A percentile compares a stretch with the other conserved stretches of the same genome.
Evolutionary conservation across 1,140 invertebrate species (phyloP).

Genomic region (Drosophila auraria): DNA sequence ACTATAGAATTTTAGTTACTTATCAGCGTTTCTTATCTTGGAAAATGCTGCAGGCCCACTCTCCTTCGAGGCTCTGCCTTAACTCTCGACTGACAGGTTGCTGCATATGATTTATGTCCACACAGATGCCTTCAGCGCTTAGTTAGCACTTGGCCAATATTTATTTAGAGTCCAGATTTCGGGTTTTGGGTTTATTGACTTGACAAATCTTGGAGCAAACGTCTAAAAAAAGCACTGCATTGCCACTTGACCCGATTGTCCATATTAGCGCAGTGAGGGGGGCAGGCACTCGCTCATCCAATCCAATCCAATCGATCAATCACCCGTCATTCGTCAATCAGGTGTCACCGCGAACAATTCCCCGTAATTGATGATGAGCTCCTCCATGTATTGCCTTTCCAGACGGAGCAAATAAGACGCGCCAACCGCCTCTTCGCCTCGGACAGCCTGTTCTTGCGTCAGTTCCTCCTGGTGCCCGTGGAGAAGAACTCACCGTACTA

Average conservation of each 20-base stretch:
- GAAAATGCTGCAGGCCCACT: conserved; percentile 52
- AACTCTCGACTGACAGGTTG: conserved; percentile 42
- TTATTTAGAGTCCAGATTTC: conserved; percentile 33
- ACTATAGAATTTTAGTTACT: conserved; percentile 19
- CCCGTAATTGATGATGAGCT: conserved; percentile 64
- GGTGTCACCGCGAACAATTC: conserved; percentile 46
- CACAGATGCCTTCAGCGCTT: conserved; percentile 21
- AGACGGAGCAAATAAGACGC: conserved; percentile 96
- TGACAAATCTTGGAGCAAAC: conserved; percentile 7
- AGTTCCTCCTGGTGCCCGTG: conserved; percentile 92
- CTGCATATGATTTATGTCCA: conserved; percentile 72
- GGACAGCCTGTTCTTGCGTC: conserved; percentile 94
- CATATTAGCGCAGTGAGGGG: conserved; percentile 14
- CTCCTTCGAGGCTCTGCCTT: conserved; percentile 17
- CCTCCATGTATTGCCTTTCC: conserved; percentile 53
- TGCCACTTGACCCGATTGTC: conserved; percentile 43
- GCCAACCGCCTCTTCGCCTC: conserved; percentile 94
- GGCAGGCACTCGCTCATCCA: conserved; percentile 32
- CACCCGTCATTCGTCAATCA: conserved; percentile 41
- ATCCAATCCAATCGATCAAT: conserved; percentile 46
- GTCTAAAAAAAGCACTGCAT: conserved; percentile 13
- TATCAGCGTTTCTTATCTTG: conserved; percentile 59
- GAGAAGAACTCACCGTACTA: conserved; percentile 88
- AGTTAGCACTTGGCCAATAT: conserved; percentile 48
- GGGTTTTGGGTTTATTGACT: conserved; percentile 25